Conservation (phyloP, 2,797 vertebrate species). For the Neosilurus mollespiculum region DNA sequence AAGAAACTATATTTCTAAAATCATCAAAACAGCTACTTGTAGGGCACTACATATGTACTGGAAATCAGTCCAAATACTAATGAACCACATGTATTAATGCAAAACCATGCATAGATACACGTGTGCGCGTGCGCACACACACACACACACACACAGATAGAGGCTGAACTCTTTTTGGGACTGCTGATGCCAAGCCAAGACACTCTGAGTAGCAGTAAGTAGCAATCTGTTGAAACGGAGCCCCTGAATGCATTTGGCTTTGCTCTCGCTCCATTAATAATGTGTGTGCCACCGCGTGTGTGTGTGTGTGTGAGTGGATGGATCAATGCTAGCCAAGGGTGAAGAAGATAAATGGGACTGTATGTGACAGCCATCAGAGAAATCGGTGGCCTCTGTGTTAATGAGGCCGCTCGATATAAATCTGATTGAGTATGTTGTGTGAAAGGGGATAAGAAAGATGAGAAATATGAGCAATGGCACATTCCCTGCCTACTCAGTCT, state of each 20-base stretch:
- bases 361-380: slow-evolving; percentile 1
- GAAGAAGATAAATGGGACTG: slow-evolving; percentile 10
- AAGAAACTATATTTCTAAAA: neutral
- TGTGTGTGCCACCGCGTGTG: slow-evolving; percentile 26
- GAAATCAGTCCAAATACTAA: slow-evolving; percentile 12
- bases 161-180: slow-evolving; percentile 41
- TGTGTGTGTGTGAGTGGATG: slow-evolving; percentile 22
- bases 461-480: slow-evolving; percentile 6
- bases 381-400: slow-evolving; percentile 26
- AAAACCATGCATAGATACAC: neutral
- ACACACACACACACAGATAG: slow-evolving; percentile 36
- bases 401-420: slow-evolving; percentile 39
- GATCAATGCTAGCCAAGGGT: slow-evolving; percentile 17
- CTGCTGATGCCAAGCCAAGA: slow-evolving; percentile 35
- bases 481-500: neutral
- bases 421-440: slow-evolving; percentile 35
- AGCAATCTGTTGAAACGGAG: slow-evolving; percentile 27
- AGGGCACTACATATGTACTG: slow-evolving; percentile 3
- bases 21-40: neutral
- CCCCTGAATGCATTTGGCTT: slow-evolving; percentile 39
- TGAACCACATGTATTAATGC: neutral
- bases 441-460: neutral
- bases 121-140: slow-evolving; percentile 6
- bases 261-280: slow-evolving; percentile 23
- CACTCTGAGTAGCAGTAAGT: slow-evolving; percentile 54